A percentile compares a stretch with the other conserved stretches of the same genome.
These are phyloP conservation scores for Eristalis arbustorum DNA, from an alignment of 2,888 invertebrate species.

Conservation along the genomic window DNA sequence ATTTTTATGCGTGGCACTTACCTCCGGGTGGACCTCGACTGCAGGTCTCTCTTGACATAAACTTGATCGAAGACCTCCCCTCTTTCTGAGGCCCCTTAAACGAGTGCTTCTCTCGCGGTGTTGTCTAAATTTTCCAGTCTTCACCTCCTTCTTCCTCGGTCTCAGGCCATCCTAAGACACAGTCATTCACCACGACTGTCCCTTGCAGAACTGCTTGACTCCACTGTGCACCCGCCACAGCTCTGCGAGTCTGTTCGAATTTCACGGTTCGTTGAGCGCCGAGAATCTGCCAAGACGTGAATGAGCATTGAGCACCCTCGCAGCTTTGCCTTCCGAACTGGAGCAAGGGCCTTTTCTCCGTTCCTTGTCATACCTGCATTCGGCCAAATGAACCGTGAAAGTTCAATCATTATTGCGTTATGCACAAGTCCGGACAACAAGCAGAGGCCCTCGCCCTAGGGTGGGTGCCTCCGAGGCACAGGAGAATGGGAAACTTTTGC, in stretches of 20 bases:
- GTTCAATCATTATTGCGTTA: slow-evolving; percentile 14
- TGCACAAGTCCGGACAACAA: background rate
- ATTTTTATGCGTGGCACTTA: too few relatives aligned
- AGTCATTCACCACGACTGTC: background rate
- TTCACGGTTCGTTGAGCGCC: background rate
- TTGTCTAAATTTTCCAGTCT: too few relatives aligned
- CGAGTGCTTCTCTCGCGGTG: too few relatives aligned
- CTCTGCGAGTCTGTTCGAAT: background rate
- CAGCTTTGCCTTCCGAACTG: background rate
- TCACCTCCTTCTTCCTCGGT: too few relatives aligned
- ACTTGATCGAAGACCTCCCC: too few relatives aligned
- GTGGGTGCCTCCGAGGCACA: slow-evolving; percentile 10
- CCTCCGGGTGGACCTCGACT: too few relatives aligned
- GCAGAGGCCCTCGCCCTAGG: background rate
- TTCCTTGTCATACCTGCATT: slow-evolving; percentile 14
- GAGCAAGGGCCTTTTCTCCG: background rate
- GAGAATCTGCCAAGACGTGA: background rate
- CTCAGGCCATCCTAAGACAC: too few relatives aligned
- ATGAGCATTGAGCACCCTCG: background rate
- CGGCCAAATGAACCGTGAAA: slow-evolving; percentile 43
- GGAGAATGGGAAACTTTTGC: slow-evolving; percentile 27
- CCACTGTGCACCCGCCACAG: background rate
- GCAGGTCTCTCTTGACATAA: too few relatives aligned
- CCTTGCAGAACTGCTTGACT: background rate
- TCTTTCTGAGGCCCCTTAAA: too few relatives aligned